A percentile compares a stretch with the other conserved stretches of the same genome.
Conservation (phyloP, 2,113 vertebrate genomes). For the Camelus dromedarius region DNA sequence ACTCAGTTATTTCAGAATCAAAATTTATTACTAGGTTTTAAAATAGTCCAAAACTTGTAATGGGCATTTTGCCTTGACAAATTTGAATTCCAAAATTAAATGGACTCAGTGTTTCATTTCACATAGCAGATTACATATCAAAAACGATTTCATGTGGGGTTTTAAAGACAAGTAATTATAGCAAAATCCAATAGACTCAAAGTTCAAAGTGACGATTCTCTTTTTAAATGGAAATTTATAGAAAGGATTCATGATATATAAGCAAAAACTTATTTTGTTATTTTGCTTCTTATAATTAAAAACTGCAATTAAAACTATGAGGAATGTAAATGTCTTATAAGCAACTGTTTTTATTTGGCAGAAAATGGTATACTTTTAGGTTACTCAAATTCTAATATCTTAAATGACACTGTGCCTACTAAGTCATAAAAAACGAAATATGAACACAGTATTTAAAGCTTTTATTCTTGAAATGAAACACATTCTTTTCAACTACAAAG, state of each 20-base stretch:
- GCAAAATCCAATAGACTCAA: background rate
- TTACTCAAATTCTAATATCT: background rate
- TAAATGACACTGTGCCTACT: background rate
- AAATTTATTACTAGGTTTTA: constrained; percentile 37
- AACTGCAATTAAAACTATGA: constrained; percentile 28
- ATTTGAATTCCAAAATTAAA: constrained; percentile 53
- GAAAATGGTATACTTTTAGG: constrained; percentile 25
- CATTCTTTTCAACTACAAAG: background rate
- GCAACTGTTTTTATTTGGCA: constrained; percentile 18
- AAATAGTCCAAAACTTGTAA: background rate
- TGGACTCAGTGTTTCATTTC: constrained; percentile 9
- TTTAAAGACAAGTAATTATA: constrained; percentile 21
- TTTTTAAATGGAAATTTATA: constrained; percentile 48
- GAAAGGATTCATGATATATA: background rate
- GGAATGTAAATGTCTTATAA: background rate
- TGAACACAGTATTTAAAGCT: background rate
- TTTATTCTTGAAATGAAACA: constrained; percentile 32
- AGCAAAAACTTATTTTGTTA: background rate
- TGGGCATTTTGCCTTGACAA: background rate
- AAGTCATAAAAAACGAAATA: background rate
- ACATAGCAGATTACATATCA: background rate
- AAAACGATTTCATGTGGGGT: constrained; percentile 1
- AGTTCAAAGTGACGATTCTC: background rate
- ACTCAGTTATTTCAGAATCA: constrained; percentile 58
- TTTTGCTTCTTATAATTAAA: constrained; percentile 56